A percentile compares a stretch with the other conserved stretches of the same genome.
phyloP scores from a whole-genome alignment of 2,888 invertebrate species.

The Tenthredo amoena region DNA sequence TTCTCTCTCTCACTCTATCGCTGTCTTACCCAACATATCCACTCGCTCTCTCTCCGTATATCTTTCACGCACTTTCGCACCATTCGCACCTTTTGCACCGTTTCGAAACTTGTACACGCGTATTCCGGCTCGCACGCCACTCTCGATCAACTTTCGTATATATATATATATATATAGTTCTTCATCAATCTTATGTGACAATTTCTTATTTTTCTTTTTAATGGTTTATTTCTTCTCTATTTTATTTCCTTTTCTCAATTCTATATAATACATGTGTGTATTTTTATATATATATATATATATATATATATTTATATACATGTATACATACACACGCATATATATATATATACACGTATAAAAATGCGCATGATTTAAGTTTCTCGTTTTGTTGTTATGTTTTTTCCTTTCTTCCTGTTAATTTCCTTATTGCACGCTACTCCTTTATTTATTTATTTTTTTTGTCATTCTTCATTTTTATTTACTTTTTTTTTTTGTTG shows the following conservation, averaged over 20 bases:
- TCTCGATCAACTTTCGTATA: conserved; percentile 15
- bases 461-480: neutral
- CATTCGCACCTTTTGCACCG: conserved; percentile 56
- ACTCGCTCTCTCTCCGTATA: conserved; percentile 62
- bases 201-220: neutral
- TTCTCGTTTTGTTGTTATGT: neutral
- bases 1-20: conserved; percentile 38
- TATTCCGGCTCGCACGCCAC: conserved; percentile 32
- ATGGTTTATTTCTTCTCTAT: neutral
- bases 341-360: neutral
- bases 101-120: neutral
- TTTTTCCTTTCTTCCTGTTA: neutral
- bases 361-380: neutral
- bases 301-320: neutral
- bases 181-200: neutral
- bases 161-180: neutral
- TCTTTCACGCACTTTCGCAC: conserved; percentile 57
- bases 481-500: neutral
- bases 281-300: neutral
- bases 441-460: conserved; percentile 25
- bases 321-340: neutral
- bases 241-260: conserved; percentile 1
- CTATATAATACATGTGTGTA: neutral
- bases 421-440: conserved; percentile 13
- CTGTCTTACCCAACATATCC: conserved; percentile 56